A percentile compares a stretch with the other conserved stretches of the same genome.
phyloP scores from a whole-genome alignment of 2,888 invertebrate genomes.

The Alviniconcha strummeri region DNA sequence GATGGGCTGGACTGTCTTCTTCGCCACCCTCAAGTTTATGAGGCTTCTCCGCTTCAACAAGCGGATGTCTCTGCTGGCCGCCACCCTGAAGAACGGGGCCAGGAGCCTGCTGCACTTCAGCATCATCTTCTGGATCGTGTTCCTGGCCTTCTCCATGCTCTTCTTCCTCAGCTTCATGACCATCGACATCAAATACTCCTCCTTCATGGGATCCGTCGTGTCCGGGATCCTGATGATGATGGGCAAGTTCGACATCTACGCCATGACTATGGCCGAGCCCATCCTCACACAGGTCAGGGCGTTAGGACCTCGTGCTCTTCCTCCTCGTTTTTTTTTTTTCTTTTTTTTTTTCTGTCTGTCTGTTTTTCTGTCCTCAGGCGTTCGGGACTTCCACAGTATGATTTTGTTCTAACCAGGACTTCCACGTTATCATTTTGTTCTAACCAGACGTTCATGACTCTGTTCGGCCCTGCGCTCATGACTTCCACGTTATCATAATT shows the following conservation, averaged over 20 bases:
- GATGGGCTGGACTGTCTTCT: slow-evolving; percentile 75
- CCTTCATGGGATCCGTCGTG: slow-evolving; percentile 60
- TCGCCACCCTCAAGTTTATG: slow-evolving; percentile 75
- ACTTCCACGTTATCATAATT: too few relatives aligned
- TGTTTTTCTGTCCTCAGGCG: neutral
- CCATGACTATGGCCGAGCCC: slow-evolving; percentile 64
- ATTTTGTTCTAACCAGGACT: too few relatives aligned
- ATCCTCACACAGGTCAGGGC: slow-evolving; percentile 52
- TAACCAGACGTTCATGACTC: too few relatives aligned
- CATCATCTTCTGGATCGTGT: slow-evolving; percentile 71
- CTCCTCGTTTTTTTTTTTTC: neutral
- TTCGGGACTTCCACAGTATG: too few relatives aligned
- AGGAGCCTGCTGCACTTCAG: slow-evolving; percentile 68
- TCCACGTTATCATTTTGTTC: too few relatives aligned
- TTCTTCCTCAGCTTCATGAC: slow-evolving; percentile 70
- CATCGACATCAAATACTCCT: slow-evolving; percentile 47
- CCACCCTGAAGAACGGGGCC: slow-evolving; percentile 65
- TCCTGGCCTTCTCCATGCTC: slow-evolving; percentile 71
- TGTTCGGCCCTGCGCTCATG: too few relatives aligned
- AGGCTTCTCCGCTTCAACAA: slow-evolving; percentile 76
- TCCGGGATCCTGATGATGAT: slow-evolving; percentile 72
- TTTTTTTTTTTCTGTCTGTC: too few relatives aligned
- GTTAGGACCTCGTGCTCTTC: neutral
- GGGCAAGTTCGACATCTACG: slow-evolving; percentile 72
- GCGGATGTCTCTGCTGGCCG: slow-evolving; percentile 66